Conservation (phyloP, 2,113 vertebrate species). For the Labeo rohita region DNA sequence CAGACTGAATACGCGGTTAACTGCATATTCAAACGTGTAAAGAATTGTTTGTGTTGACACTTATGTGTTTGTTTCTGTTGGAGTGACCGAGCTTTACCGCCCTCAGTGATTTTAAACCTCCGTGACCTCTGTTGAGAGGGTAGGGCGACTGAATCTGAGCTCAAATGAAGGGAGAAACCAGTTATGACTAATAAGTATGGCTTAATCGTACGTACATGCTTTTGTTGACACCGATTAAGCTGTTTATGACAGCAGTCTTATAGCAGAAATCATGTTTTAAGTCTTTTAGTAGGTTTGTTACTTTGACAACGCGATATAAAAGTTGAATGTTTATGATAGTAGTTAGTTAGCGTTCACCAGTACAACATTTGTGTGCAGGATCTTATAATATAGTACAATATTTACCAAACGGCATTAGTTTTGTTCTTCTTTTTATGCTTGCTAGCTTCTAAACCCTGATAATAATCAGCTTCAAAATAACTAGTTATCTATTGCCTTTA, state of each 20-base stretch:
- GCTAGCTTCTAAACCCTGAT: neutral
- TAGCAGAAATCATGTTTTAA: neutral
- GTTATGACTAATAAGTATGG: neutral
- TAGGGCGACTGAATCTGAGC: neutral
- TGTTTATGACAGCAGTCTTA: neutral
- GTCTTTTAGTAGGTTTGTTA: neutral
- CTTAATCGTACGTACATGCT: neutral
- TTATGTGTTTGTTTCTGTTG: neutral
- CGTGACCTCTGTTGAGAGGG: slow-evolving; percentile 1
- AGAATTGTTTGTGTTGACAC: neutral
- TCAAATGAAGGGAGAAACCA: neutral
- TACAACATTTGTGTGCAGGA: neutral
- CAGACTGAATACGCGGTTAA: neutral
- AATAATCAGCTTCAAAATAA: neutral
- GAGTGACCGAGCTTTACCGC: neutral
- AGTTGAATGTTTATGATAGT: neutral
- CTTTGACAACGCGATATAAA: neutral
- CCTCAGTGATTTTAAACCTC: slow-evolving; percentile 13
- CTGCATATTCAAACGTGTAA: neutral
- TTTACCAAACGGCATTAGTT: neutral
- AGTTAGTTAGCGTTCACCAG: neutral
- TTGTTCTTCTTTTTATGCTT: neutral
- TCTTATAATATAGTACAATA: neutral
- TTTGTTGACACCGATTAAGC: neutral
- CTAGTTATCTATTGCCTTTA: neutral